Base-by-base conservation (phyloP, 2,797 vertebrate genomes). In the Manis crassicaudata region DNA sequence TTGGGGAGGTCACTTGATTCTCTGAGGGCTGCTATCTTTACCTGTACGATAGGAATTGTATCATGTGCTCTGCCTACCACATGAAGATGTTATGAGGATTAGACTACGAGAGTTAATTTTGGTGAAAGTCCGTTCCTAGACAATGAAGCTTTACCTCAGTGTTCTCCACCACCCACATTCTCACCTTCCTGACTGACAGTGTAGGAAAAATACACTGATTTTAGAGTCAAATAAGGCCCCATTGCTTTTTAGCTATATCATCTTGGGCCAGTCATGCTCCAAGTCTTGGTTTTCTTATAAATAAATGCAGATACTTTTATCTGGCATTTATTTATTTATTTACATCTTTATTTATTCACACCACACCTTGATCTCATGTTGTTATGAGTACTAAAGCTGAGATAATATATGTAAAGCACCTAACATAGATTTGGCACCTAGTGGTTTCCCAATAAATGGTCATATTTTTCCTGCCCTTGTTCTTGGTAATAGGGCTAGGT, bases 41-140 rank as follows among this genome's bases (percentile, higher is more conserved):
- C 76, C 10, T 83, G 56, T 70, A 84, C 80, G 65, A 92, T 70
- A 86, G 92, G 92, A 76, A 82, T 86, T 50, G 2, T 83, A 82
- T 90, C 81, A 73, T 8, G 13, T 52, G 84, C 56, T 79, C 56
- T 40, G 46, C 80, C 87, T 63, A 35, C 37, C 58, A 63, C 11
- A 43, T 27, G 43, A 94, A 54, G 80, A 67, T 56, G 35, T 86
- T 67, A 32, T 16, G 50, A 76, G 40, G 56, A 85, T 46, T 43
- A 56, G 85, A n/a, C 52, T 7, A 52, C 72, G 63, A 65, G n/a
- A 56, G 70, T 88, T 54, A 54, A 52, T 46, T 46, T 35, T 27
- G 43, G 77, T 79, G 52, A 73, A 94, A 96, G 43, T 68, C 40
- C 52, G 82, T 83, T 21, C 12, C 50, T 50, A 43, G 79, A 32